phyloP scores from a whole-genome alignment of 2,888 invertebrate species.

The Melieria picta region DNA sequence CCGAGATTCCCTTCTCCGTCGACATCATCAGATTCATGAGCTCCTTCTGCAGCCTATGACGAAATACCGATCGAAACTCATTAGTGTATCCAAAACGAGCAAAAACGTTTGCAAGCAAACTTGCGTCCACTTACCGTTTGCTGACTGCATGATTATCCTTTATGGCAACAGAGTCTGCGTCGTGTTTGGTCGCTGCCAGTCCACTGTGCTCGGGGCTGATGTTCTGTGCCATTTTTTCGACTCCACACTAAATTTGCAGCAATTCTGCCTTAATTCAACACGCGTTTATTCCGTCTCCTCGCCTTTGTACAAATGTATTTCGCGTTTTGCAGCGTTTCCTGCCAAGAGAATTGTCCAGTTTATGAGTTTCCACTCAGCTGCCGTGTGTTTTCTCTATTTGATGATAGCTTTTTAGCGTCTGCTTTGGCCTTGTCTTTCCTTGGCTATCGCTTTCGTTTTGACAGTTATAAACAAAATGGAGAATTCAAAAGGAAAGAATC shows the following conservation, averaged over 20 bases:
- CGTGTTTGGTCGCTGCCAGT: slow-evolving; percentile 80
- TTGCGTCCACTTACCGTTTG: slow-evolving; percentile 76
- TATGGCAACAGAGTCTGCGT: slow-evolving; percentile 80
- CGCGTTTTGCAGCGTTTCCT: neutral
- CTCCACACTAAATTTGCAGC: slow-evolving; percentile 3
- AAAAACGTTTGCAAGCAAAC: slow-evolving; percentile 21
- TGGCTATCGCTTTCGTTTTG: slow-evolving; percentile 20
- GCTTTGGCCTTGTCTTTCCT: slow-evolving; percentile 10
- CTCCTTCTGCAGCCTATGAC: slow-evolving; percentile 82
- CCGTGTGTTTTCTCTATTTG: slow-evolving; percentile 27
- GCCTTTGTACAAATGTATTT: neutral
- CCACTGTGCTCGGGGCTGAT: slow-evolving; percentile 83
- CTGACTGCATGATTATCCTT: slow-evolving; percentile 90
- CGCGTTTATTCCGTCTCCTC: neutral
- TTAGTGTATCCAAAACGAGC: slow-evolving; percentile 23
- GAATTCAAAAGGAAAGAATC: slow-evolving; percentile 24
- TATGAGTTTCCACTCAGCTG: slow-evolving; percentile 16
- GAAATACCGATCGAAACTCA: neutral
- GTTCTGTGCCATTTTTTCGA: slow-evolving; percentile 80
- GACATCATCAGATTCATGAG: slow-evolving; percentile 91
- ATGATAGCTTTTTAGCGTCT: slow-evolving; percentile 24
- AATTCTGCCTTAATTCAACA: neutral
- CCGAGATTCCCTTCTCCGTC: slow-evolving; percentile 90
- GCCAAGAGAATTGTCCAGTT: neutral
- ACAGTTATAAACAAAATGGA: slow-evolving; percentile 40